Base-by-base conservation (phyloP, 2,888 invertebrate genomes). In the Drosophila antonietae region DNA sequence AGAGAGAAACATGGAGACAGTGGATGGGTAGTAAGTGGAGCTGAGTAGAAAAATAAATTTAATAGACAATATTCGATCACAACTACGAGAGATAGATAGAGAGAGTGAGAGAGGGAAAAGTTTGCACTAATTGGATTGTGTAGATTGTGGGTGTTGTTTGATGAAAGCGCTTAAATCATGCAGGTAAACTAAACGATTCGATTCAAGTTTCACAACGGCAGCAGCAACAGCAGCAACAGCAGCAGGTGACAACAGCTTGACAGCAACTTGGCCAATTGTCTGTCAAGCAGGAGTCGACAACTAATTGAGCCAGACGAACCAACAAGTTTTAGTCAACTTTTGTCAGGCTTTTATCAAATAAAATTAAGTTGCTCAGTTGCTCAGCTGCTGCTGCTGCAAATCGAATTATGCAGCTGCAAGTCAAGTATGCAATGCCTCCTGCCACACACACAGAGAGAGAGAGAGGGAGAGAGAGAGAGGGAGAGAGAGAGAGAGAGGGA, bases 381-480 rank as follows among this genome's bases (percentile, higher is more conserved):
- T 12, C 10, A 51, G 35, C 20, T 49, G 12, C 20, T 37, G 46
- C 37, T 49, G 52, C 43, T 41, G 43, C 44, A 64, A 83, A 88
- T 73, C 79, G 61, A 84, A 88, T 84, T 81, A 84, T 57, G 76
- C 68, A 51, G 51, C 61, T 68, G 76, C 60, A 66, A 66, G 31
- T 61, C 55, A 62, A 33, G 62, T 68, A 73, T 78, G 85, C 80
- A 74, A 59, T 78, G 69, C 9, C 28, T 37, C 8, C 28, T 37
- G 35, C 23, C 15, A 51, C 31, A 28, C 43, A 33, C 31, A 46
- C 20, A 20, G 1, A 28, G 28, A 28, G 28, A 28, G 1, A 39
- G 15, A 39, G 2, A 39, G 2, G 35, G 33, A 28, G 23, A 18
- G 33, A 9, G 12, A 20, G 18, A 49, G 31, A 31, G 7, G 7